Conservation (phyloP, 2,888 invertebrate genomes). For the Platycheirus rosarum region DNA sequence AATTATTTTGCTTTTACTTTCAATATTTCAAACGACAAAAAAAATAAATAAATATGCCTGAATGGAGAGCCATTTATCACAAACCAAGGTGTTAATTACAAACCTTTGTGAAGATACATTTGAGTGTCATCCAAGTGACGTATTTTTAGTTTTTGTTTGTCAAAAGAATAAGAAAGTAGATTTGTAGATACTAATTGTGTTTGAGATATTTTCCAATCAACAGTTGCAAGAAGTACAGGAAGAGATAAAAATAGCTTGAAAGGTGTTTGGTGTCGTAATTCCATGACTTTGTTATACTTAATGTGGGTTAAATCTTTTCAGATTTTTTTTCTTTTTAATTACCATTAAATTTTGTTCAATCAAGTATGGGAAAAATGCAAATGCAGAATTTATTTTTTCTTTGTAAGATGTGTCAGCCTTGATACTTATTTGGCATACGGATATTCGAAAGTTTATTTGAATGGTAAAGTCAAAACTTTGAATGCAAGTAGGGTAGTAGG, state of each 20-base stretch:
- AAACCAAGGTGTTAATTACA: constrained; percentile 1
- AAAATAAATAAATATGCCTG: neutral
- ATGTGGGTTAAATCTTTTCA: constrained; percentile 3
- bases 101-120: too few species aligned
- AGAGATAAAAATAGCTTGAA: constrained; percentile 6
- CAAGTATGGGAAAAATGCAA: constrained; percentile 6
- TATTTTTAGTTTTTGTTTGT: neutral
- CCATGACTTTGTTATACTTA: neutral
- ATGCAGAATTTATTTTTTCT: neutral
- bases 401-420: constrained; percentile 11
- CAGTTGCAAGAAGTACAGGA: neutral
- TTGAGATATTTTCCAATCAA: neutral
- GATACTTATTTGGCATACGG: neutral
- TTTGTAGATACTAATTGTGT: constrained; percentile 1
- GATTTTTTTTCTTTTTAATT: constrained; percentile 9
- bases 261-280: constrained; percentile 4
- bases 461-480: neutral
- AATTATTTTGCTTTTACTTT: constrained; percentile 53
- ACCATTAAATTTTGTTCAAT: constrained; percentile 13
- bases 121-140: neutral
- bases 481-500: constrained; percentile 14
- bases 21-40: constrained; percentile 4
- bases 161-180: neutral
- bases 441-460: neutral
- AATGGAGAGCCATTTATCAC: neutral